Percentiles rank a stretch among this genome's conserved stretches.
Conservation (phyloP, 1,140 invertebrate genomes). For the Amphibalanus amphitrite region DNA sequence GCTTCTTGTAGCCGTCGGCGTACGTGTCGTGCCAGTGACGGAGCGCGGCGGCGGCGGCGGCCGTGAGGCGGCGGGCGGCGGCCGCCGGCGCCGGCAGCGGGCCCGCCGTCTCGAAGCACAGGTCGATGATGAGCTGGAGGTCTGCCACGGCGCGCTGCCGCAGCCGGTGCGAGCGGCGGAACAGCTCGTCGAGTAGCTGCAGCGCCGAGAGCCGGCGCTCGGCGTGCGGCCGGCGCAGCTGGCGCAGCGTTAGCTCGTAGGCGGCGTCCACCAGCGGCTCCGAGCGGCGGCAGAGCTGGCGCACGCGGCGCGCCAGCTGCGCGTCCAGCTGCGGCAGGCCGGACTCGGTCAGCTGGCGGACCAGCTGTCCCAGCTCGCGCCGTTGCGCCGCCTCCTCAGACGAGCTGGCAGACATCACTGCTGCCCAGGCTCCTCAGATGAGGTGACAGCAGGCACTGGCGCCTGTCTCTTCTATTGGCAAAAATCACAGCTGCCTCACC, state of each 20-base stretch:
- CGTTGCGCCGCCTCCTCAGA: not conserved
- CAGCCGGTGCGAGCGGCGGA: constrained; percentile 16
- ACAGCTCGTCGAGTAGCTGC: constrained; percentile 17
- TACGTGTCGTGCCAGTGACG: constrained; percentile 5
- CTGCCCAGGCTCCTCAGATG: too few relatives aligned
- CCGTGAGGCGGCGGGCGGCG: not conserved
- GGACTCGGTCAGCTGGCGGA: constrained; percentile 16
- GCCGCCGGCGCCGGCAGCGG: not conserved
- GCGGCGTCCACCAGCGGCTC: constrained; percentile 15
- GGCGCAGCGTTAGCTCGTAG: constrained; percentile 14
- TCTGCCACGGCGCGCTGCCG: constrained; percentile 14
- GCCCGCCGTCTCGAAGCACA: not conserved
- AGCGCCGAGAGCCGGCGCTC: constrained; percentile 17
- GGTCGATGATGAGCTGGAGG: constrained; percentile 5
- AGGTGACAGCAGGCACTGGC: too few relatives aligned
- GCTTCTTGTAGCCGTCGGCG: constrained; percentile 6
- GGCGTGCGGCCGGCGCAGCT: constrained; percentile 16
- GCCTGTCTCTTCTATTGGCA: too few relatives aligned
- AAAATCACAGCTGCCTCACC: too few relatives aligned
- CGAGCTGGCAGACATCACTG: too few relatives aligned
- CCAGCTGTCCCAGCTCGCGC: constrained; percentile 11
- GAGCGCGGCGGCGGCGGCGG: not conserved
- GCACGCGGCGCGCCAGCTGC: constrained; percentile 14
- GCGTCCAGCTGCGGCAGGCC: constrained; percentile 18
- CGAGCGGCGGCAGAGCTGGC: constrained; percentile 15